Base-by-base conservation (phyloP, 2,888 invertebrate genomes). In the Harmothoe impar region DNA sequence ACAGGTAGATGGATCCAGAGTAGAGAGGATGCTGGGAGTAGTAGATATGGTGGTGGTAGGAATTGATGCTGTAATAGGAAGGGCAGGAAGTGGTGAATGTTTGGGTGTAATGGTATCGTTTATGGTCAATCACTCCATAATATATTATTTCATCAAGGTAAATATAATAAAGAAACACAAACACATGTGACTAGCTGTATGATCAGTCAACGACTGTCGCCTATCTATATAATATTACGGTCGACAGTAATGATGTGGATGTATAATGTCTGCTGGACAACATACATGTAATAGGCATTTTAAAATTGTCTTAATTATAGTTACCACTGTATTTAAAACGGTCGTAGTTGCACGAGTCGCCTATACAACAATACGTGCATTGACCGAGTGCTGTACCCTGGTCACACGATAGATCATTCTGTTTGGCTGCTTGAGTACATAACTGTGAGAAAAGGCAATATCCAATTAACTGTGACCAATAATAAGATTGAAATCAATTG, bases 291-390 rank as follows among this genome's bases (percentile, higher is more conserved):
- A 43, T 3, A n/a, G 5, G 5, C 10, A 43, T 43, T 43, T 43
- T 3, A 43, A 3, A 43, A 43, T 43, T 43, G 10, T 43, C 43
- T n/a, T n/a, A n/a, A n/a, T n/a, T 43, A 43, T 62, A 77, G 43
- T 43, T 77, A 89, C 89, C 15, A 20, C 77, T 77, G 52, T 89
- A 89, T 20, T 23, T 77, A 29, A 89, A 89, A 1, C 43, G 35
- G 77, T 89, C 89, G 23, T 77, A 51, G 78, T 89, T 89, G 77
- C 89, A 89, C 20, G 56, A n/a, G 52, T 89, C 89, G 0, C 89
- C 89, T 0, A 31, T 77, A 31, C 89, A 89, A 77, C 89, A 89
- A n/a, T 77, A 72, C 5, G 89, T 89, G 23, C 89, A 89, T 10
- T 3, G 51, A 1, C 25, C 52, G 1, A 31, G 12, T 29, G 25